Percentiles rank a stretch among this genome's conserved stretches.
These are phyloP conservation scores for Oscheius sp. DNA, from an alignment of 2,888 invertebrate species.

Conservation along the genomic window DNA sequence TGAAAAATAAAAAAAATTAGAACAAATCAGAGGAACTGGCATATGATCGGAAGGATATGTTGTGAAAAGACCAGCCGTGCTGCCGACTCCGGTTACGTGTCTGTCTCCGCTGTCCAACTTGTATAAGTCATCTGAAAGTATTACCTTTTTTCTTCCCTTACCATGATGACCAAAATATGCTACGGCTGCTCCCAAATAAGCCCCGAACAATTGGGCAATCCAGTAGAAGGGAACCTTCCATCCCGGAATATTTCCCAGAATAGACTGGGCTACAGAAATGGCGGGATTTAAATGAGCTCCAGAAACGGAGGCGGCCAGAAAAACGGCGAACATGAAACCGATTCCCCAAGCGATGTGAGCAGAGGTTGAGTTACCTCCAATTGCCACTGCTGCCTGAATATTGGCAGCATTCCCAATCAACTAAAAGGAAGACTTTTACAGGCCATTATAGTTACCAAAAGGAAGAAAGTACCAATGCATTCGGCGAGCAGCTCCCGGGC, in stretches of 20 bases:
- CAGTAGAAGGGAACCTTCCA: constrained; percentile 48
- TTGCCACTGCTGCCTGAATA: constrained; percentile 56
- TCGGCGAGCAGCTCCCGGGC: constrained; percentile 64
- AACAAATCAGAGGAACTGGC: too few species aligned
- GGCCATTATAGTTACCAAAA: constrained; percentile 46
- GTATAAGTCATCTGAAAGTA: constrained; percentile 68
- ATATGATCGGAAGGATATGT: constrained; percentile 74
- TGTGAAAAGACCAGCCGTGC: constrained; percentile 75
- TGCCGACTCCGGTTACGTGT: constrained; percentile 68
- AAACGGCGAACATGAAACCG: constrained; percentile 69
- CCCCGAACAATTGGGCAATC: constrained; percentile 64
- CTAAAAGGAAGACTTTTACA: constrained; percentile 39
- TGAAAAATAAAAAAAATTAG: too few species aligned
- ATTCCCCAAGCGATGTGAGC: constrained; percentile 67
- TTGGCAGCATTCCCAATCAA: constrained; percentile 67
- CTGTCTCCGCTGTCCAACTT: constrained; percentile 71
- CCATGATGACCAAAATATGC: constrained; percentile 68
- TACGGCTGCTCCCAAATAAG: constrained; percentile 65
- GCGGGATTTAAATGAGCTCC: constrained; percentile 67
- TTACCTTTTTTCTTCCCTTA: constrained; percentile 66
- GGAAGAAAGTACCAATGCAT: constrained; percentile 66
- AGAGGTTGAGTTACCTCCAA: constrained; percentile 56
- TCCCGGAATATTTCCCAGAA: constrained; percentile 58
- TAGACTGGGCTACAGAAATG: constrained; percentile 57
- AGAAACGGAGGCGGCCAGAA: constrained; percentile 61